Evolutionary conservation across 2,113 vertebrate species (phyloP), one percentile per base, ranked within the genome.

Genomic region (Sinosuthora webbiana): DNA sequence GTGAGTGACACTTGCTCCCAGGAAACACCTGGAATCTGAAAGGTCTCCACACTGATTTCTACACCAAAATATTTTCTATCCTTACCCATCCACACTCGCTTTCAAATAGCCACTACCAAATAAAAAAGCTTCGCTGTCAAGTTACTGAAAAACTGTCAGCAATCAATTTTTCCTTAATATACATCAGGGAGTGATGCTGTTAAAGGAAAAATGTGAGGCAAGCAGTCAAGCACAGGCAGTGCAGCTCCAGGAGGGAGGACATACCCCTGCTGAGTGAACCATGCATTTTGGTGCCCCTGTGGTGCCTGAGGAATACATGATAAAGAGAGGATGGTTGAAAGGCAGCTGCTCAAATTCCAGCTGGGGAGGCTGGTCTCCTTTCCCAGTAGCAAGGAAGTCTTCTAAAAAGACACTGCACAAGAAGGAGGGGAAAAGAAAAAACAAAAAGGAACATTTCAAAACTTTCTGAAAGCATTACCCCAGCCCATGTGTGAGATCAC

Each of bases 301-400:
- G 37, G 99, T 99, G 87, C 99, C 99, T 1, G 99, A 99, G 0
- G 99, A 99, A 92, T 99, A 99, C 99, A 99, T 99, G 96, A 99
- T 99, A 84, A 99, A 99, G 44, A 99, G 98, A 4, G 99, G 99
- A 81, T 99, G 99, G 90, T 92, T 98, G 96, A 99, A 99, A 6
- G 99, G 99, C 82, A 99, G 98, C 98, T 99, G 99, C 88, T 99
- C 99, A 63, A 99, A 99, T 97, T 99, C 99, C 97, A 99, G 98
- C 98, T 99, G 99, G 1, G 99, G 99, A 4, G 97, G 96, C 57
- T 98, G 99, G 68, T 98, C 99, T 4, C 98, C 98, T 13, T 95
- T 96, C 23, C 99, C 98, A 1, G 94, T 77, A 5, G 98, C 98
- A 63, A 99, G 97, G 62, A 99, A 99, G 24, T 99, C 99, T 28